Percentiles rank a stretch among this genome's conserved stretches.
phyloP scores from a whole-genome alignment of 2,888 invertebrate genomes.

The Subacronicta megacephala region DNA sequence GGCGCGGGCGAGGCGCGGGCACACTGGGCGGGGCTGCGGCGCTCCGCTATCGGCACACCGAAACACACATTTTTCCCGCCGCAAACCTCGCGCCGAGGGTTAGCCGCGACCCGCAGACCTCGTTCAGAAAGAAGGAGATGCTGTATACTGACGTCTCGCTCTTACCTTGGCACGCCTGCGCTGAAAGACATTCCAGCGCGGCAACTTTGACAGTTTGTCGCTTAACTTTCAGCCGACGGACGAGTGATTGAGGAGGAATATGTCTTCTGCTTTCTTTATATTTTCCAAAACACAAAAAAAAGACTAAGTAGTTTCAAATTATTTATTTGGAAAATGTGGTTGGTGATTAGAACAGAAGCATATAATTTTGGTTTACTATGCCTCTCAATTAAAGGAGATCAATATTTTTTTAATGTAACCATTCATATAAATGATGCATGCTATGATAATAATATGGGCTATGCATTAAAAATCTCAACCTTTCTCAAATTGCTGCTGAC shows the following conservation, averaged over 20 bases:
- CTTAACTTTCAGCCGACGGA: constrained; percentile 59
- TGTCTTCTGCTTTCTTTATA: constrained; percentile 1
- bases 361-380: background rate
- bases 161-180: constrained; percentile 78
- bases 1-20: constrained; percentile 74
- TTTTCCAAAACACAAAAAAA: background rate
- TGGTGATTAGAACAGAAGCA: background rate
- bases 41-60: constrained; percentile 89
- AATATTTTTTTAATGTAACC: too few species aligned
- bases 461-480: too few species aligned
- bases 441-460: too few species aligned
- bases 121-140: constrained; percentile 79
- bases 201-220: constrained; percentile 80
- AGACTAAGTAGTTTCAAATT: too few species aligned
- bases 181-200: constrained; percentile 61
- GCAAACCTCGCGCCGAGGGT: constrained; percentile 90
- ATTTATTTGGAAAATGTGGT: background rate
- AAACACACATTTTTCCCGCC: constrained; percentile 90
- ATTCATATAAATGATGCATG: too few species aligned
- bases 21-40: constrained; percentile 80
- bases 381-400: too few species aligned
- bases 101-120: constrained; percentile 90
- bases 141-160: constrained; percentile 61
- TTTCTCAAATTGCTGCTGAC: too few species aligned
- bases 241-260: constrained; percentile 25